Conservation (phyloP, 2,888 invertebrate genomes). For the Cryptus viduatorius region DNA sequence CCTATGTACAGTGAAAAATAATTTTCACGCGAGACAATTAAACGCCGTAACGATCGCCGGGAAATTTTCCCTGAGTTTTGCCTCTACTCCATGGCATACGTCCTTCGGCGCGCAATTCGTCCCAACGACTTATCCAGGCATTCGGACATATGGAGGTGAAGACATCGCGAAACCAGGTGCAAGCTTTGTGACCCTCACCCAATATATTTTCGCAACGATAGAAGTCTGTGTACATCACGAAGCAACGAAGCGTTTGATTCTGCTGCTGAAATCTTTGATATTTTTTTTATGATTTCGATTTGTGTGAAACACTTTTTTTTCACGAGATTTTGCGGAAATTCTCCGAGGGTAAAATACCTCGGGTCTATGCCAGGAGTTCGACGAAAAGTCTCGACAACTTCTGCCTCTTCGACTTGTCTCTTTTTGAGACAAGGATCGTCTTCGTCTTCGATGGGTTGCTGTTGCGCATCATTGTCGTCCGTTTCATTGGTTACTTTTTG, state of each 20-base stretch:
- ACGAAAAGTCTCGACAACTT: conserved; percentile 30
- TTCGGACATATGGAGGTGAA: conserved; percentile 78
- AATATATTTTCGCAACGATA: conserved; percentile 80
- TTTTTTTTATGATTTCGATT: neutral
- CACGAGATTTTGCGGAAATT: neutral
- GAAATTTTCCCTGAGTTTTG: conserved; percentile 73
- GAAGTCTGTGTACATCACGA: conserved; percentile 81
- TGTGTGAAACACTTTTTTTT: neutral
- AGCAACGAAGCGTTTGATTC: conserved; percentile 80
- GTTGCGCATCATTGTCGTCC: conserved; percentile 34
- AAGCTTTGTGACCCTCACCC: conserved; percentile 77
- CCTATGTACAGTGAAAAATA: conserved; percentile 29
- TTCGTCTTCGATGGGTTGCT: conserved; percentile 65
- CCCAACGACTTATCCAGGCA: conserved; percentile 78
- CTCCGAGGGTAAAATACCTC: conserved; percentile 66
- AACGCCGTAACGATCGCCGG: conserved; percentile 74
- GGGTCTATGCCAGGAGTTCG: conserved; percentile 73
- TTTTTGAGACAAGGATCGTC: conserved; percentile 74
- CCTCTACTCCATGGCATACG: conserved; percentile 73
- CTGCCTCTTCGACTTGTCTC: conserved; percentile 39
- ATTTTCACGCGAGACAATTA: conserved; percentile 43
- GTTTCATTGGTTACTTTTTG: conserved; percentile 6
- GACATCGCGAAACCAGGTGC: conserved; percentile 79
- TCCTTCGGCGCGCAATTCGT: conserved; percentile 73
- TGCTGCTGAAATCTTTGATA: conserved; percentile 80